Evolutionary conservation across 1,140 invertebrate genomes (phyloP).

Genomic region (Elysia chlorotica): DNA sequence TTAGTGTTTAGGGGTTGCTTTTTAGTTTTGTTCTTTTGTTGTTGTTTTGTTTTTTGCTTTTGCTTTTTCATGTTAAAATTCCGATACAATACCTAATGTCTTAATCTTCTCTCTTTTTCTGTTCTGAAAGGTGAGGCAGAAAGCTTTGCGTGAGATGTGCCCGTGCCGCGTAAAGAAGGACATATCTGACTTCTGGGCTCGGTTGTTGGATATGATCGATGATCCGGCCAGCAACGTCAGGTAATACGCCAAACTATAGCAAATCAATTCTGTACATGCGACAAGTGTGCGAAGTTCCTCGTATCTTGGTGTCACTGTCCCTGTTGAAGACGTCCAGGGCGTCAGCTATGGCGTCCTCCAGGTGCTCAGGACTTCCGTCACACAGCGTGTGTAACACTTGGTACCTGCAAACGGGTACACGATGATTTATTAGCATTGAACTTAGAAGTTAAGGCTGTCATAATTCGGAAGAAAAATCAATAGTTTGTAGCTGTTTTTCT

Average conservation of each 20-base stretch:
- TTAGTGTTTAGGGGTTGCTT: too few species aligned
- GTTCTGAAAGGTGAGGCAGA: constrained; percentile 43
- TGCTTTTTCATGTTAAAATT: too few species aligned
- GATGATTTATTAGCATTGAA: neutral
- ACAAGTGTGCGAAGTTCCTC: constrained; percentile 46
- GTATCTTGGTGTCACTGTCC: constrained; percentile 47
- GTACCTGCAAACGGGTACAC: neutral
- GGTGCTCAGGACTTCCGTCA: neutral
- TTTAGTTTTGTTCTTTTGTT: too few species aligned
- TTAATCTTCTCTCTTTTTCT: neutral
- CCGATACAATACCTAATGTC: too few species aligned
- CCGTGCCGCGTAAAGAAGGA: constrained; percentile 57
- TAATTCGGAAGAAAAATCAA: neutral
- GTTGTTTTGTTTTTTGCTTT: too few species aligned
- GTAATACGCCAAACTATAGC: neutral
- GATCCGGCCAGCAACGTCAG: constrained; percentile 50
- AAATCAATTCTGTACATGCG: neutral
- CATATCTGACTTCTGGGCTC: constrained; percentile 54
- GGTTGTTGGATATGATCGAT: constrained; percentile 54
- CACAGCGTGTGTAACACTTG: neutral
- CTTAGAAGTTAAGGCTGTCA: neutral
- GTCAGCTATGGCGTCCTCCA: constrained; percentile 40
- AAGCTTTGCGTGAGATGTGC: constrained; percentile 58
- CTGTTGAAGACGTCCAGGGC: constrained; percentile 54
- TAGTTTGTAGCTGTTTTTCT: constrained; percentile 25